Evolutionary conservation across 2,888 invertebrate genomes (phyloP).

Genomic region (Dromius quadrimaculatus): DNA sequence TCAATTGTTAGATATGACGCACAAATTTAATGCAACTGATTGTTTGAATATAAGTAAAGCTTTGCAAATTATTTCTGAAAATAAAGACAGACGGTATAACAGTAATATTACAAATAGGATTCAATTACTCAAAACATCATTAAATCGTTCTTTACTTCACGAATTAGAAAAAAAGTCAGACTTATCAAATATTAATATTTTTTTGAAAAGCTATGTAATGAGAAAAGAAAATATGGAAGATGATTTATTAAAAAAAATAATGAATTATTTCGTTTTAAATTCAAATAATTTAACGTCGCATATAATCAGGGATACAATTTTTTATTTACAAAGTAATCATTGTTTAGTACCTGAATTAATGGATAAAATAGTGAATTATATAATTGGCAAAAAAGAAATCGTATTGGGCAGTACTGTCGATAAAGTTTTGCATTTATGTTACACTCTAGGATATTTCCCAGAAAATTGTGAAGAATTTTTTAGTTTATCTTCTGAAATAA

Average conservation of each 20-base stretch:
- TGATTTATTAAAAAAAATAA: constrained; percentile 62
- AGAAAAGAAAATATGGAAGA: constrained; percentile 62
- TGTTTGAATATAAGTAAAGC: constrained; percentile 67
- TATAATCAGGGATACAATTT: constrained; percentile 65
- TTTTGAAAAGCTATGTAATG: constrained; percentile 60
- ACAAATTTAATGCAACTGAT: constrained; percentile 65
- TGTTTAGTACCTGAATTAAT: constrained; percentile 66
- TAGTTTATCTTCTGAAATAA: constrained; percentile 63
- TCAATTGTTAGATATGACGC: constrained; percentile 64
- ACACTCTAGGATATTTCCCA: constrained; percentile 69
- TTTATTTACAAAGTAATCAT: constrained; percentile 64
- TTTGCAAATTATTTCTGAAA: constrained; percentile 64
- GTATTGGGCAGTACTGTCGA: constrained; percentile 69
- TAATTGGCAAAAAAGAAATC: constrained; percentile 64
- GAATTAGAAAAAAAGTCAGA: constrained; percentile 58
- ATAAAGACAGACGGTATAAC: constrained; percentile 57
- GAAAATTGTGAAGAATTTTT: constrained; percentile 63
- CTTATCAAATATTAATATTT: constrained; percentile 54
- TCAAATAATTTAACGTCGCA: constrained; percentile 65
- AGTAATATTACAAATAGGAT: constrained; percentile 50
- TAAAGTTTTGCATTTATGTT: constrained; percentile 68
- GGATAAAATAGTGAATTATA: constrained; percentile 67
- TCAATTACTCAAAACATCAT: constrained; percentile 54
- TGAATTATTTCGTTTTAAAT: constrained; percentile 62
- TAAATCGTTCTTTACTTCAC: constrained; percentile 62